Base-by-base conservation (phyloP, 2,797 vertebrate genomes). In the Molossus alvarezi region DNA sequence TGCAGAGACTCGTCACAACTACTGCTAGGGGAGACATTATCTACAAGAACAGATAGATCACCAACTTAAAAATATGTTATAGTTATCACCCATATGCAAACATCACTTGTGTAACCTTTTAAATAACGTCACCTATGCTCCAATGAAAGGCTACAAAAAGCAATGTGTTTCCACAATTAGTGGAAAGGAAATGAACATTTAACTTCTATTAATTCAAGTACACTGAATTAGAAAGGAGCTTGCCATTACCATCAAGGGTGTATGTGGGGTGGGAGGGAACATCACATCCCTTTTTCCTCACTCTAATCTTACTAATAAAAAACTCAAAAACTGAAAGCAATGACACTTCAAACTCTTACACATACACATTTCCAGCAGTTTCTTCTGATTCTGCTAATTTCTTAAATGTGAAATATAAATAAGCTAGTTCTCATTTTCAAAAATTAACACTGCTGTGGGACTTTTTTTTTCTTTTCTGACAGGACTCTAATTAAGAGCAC, bases 131-230 rank as follows among this genome's bases (percentile, higher is more conserved):
- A 29, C 29, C 41, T 57, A 5, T 33, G 27, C 53, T 69, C 37
- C 60, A 64, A 45, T 45, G 86, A 64, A 90, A 86, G 29, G 27
- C 80, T 58, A 73, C 15, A 9, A 62, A 92, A 88, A 88, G 3
- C 7, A 45, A 27, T 33, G 6, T 37, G 45, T 85, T 96, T 89
- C 55, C 29, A 84, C 88, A 89, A 48, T 75, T 60, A 55, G 1
- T 64, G 29, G 82, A 69, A 92, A 83, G 69, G 41, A 96, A 95
- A 76, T 89, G 18, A 95, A 48, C 41, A 72, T 64, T 69, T 73
- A 67, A 77, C 23, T 64, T 77, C 21, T 85, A 21, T 84, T 55
- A 60, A 90, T 62, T 88, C 71, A 87, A 91, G 13, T 73, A 6
- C 3, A 53, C 5, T 41, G 20, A 33, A 33, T 48, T 41, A 51